phyloP scores from a whole-genome alignment of 2,797 vertebrate species.

The Aratinga solstitialis region DNA sequence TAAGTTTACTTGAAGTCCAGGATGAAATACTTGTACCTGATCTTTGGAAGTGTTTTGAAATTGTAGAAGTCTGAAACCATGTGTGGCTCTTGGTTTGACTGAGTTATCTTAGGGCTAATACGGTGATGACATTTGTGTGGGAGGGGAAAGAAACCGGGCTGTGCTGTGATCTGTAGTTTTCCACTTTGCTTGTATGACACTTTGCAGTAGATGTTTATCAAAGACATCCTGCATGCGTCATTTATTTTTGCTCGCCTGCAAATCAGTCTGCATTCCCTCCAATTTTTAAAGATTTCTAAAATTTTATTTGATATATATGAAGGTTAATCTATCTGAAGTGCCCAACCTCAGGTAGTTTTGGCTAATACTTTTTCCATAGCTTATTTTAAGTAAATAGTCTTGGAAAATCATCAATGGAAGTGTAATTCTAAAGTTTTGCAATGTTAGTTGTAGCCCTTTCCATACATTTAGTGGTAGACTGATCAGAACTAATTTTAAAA shows the following conservation, averaged over 20 bases:
- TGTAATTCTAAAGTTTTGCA: not conserved
- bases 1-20: not conserved
- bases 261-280: not conserved
- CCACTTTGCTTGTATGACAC: not conserved
- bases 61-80: not conserved
- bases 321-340: not conserved
- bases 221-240: not conserved
- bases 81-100: not conserved
- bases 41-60: constrained; percentile 5
- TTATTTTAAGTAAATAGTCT: not conserved
- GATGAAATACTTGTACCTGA: not conserved
- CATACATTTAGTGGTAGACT: not conserved
- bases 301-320: not conserved
- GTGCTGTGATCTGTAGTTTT: constrained; percentile 22
- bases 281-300: not conserved
- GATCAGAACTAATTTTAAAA: not conserved
- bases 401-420: not conserved
- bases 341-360: not conserved
- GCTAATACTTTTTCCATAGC: not conserved
- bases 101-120: not conserved
- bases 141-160: not conserved
- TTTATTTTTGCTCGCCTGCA: not conserved
- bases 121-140: not conserved
- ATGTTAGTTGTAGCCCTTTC: not conserved
- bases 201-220: constrained; percentile 1